Evolutionary conservation across 1,140 invertebrate species (phyloP).

Genomic region (Drosophila rhopaloa): DNA sequence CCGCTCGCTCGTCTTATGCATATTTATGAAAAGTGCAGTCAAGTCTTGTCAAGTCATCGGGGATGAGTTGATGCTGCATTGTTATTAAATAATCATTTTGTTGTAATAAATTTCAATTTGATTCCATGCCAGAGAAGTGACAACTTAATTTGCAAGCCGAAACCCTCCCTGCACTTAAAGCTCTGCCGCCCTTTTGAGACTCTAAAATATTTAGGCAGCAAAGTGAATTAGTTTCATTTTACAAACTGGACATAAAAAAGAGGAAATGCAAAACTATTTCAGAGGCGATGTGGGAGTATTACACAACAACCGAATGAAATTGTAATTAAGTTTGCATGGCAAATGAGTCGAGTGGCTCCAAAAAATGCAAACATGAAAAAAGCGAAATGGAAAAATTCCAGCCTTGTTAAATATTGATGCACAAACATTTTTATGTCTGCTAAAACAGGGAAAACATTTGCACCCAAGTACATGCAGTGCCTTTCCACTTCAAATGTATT

Average conservation of each 20-base stretch:
- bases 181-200: slow-evolving; percentile 14
- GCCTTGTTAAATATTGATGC: slow-evolving; percentile 37
- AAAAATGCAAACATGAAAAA: slow-evolving; percentile 27
- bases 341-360: slow-evolving; percentile 72
- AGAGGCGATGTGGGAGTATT: slow-evolving; percentile 27
- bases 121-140: slow-evolving; percentile 65
- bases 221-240: slow-evolving; percentile 62
- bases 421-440: slow-evolving; percentile 19
- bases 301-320: slow-evolving; percentile 63
- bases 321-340: slow-evolving; percentile 77
- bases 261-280: slow-evolving; percentile 44
- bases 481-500: slow-evolving; percentile 21
- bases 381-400: slow-evolving; percentile 22
- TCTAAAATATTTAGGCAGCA: slow-evolving; percentile 66
- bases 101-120: slow-evolving; percentile 81
- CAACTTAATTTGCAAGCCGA: slow-evolving; percentile 67
- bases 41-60: slow-evolving; percentile 57
- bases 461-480: neutral
- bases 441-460: slow-evolving; percentile 33
- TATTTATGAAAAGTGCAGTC: slow-evolving; percentile 80
- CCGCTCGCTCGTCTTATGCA: slow-evolving; percentile 47
- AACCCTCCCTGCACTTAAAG: slow-evolving; percentile 14
- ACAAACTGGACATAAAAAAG: slow-evolving; percentile 12
- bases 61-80: slow-evolving; percentile 38
- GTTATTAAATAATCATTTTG: slow-evolving; percentile 81